Base-by-base conservation (phyloP, 2,797 vertebrate genomes). In the Pseudotriccus pelzelni region DNA sequence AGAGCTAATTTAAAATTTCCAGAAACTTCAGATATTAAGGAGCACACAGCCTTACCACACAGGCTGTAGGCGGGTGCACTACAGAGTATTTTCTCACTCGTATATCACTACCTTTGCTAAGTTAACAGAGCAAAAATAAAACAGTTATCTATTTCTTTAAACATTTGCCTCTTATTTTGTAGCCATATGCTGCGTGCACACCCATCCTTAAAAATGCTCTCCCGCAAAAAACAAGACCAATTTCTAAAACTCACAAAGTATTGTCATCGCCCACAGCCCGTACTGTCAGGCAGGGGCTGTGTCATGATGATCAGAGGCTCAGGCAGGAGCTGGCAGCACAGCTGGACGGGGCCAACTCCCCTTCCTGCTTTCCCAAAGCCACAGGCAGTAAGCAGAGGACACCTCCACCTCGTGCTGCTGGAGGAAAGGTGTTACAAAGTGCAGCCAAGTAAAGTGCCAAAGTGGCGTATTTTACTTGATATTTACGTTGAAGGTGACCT, bases 391-490 rank as follows among this genome's bases (percentile, higher is more conserved):
- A 36, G 59, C 32, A 46, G 63, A 32, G 9, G 4, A 34, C 25
- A 22, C 32, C 64, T 73, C 37, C 1, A 3, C 56, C 47, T 25
- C 0, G 0, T 20, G 49, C 43, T 76, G 63, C 69, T 12, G 7
- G 46, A 12, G 14, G 34, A 43, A 41, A 60, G 15, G 24, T 62
- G 14, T 6, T 16, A 34, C 23, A 49, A n/a, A 58, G 37, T 23
- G 32, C 67, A 34, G 64, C 49, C 59, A 46, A 50, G 60, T 10
- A 46, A 50, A 30, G 74, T 25, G 21, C 24, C 30, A 9, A 39
- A 32, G 30, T 0, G 0, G 27, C 3, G 0, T 16, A 1, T 56
- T 53, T 24, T 2, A 32, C 49, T 17, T 8, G 27, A 16, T 28
- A 7, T 16, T 69, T n/a, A 14, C 10, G 22, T 16, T 6, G 3